Base-by-base conservation (phyloP, 2,113 vertebrate genomes). In the Neoarius graeffei region DNA sequence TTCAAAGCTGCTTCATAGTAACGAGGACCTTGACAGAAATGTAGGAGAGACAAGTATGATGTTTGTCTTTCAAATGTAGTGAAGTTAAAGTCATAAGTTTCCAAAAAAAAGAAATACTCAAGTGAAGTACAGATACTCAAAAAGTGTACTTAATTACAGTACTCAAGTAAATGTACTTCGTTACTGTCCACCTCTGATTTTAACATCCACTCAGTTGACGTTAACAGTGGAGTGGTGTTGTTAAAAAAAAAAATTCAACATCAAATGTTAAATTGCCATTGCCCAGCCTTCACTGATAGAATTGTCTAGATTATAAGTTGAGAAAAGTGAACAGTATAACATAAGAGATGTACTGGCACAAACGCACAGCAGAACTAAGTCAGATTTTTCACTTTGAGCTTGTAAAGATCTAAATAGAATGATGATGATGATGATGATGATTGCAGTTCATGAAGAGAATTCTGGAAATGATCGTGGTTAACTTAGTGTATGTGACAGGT, bases 341-440 rank as follows among this genome's bases (percentile, higher is more conserved):
- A 1, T 15, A 62, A 50, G 9, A 67, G 50, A 69, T 10, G 1
- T 19, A 35, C 5, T 9, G 27, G 10, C 19, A 54, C 23, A 67
- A 56, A 67, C 13, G 66, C 14, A 35, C 50, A 35, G 15, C 27
- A 15, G 27, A 30, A 69, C 4, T 27, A n/a, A 27, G 15, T 74
- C 54, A 85, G 67, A 35, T 54, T 57, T 57, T 83, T 60, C 62
- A 64, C 77, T 71, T 56, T 79, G 17, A 35, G 23, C 42, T 52
- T 54, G 27, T 64, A 74, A 66, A 52, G 52, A 57, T 79, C 15
- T 67, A 86, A 35, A 86, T 84, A 77, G 62, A 62, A 71, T 25
- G 60, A 86, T 19, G 25, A 48, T 19, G 25, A 48, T 25, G 5
- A 42, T 35, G 35, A 35, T 35, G 35, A 35, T 35, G 15, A 42